Conservation (phyloP, 2,113 vertebrate species). For the Dicentrarchus labrax region DNA sequence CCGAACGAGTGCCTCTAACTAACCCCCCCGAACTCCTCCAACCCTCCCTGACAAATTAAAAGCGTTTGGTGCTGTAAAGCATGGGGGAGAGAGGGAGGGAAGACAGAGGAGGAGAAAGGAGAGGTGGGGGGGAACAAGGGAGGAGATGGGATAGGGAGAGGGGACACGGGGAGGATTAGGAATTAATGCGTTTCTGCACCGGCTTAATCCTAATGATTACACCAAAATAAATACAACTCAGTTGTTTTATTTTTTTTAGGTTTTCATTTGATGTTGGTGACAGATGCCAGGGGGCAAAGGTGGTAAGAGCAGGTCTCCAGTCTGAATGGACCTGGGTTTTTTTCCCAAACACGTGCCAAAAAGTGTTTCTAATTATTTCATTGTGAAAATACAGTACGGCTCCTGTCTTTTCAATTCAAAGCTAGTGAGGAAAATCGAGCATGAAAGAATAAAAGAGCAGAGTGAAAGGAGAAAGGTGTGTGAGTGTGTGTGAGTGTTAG, state of each 20-base stretch:
- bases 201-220: conserved; percentile 91
- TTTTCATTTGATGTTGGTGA: conserved; percentile 52
- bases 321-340: conserved; percentile 29
- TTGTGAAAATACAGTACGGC: conserved; percentile 34
- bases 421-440: conserved; percentile 9
- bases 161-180: conserved; percentile 86
- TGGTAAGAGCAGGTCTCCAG: conserved; percentile 13
- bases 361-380: conserved; percentile 28
- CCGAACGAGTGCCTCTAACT: conserved; percentile 88
- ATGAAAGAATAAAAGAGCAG: conserved; percentile 6
- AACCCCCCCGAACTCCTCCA: conserved; percentile 66
- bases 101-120: conserved; percentile 56
- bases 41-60: conserved; percentile 88
- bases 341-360: conserved; percentile 21
- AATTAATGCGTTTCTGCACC: conserved; percentile 89
- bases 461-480: conserved; percentile 37
- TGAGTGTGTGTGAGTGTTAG: conserved; percentile 17
- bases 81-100: conserved; percentile 60
- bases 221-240: conserved; percentile 92
- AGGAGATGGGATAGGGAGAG: conserved; percentile 69
- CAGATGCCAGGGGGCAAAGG: conserved; percentile 59
- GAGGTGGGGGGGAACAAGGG: conserved; percentile 75
- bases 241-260: conserved; percentile 73
- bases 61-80: conserved; percentile 87
- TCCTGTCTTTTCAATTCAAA: conserved; percentile 1